Evolutionary conservation across 1,140 invertebrate genomes (phyloP).

Genomic region (Eumeta japonica): DNA sequence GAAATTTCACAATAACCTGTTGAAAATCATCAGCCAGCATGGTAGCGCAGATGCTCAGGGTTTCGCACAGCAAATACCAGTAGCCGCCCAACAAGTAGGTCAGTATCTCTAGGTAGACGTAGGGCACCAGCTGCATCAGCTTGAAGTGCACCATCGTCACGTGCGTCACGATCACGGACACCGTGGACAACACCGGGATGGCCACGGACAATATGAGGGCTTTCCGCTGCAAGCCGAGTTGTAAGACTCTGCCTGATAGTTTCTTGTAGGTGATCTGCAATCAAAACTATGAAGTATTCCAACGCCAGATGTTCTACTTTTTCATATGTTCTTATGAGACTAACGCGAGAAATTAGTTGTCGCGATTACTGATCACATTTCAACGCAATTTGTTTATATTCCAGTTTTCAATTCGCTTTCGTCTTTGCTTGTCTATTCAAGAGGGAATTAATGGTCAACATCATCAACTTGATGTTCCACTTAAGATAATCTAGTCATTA

Average conservation of each 20-base stretch:
- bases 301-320: too few species aligned
- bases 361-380: too few species aligned
- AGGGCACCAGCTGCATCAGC: conserved; percentile 62
- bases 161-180: conserved; percentile 64
- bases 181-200: conserved; percentile 60
- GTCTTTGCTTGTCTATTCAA: too few species aligned
- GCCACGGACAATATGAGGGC: conserved; percentile 52
- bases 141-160: conserved; percentile 66
- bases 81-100: conserved; percentile 64
- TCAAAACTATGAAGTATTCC: conserved; percentile 9
- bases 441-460: too few species aligned
- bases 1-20: too few species aligned
- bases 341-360: too few species aligned
- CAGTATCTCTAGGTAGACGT: conserved; percentile 64
- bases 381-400: too few species aligned
- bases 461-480: too few species aligned
- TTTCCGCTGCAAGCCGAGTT: conserved; percentile 52
- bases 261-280: conserved; percentile 57
- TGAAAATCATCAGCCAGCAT: conserved; percentile 66
- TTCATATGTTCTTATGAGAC: too few species aligned
- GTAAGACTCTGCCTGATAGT: conserved; percentile 49
- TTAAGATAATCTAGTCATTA: too few species aligned
- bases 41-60: conserved; percentile 61
- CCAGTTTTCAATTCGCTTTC: too few species aligned
- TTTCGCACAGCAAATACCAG: conserved; percentile 64